phyloP scores from a whole-genome alignment of 2,797 vertebrate species.

The Pagetopsis macropterus region DNA sequence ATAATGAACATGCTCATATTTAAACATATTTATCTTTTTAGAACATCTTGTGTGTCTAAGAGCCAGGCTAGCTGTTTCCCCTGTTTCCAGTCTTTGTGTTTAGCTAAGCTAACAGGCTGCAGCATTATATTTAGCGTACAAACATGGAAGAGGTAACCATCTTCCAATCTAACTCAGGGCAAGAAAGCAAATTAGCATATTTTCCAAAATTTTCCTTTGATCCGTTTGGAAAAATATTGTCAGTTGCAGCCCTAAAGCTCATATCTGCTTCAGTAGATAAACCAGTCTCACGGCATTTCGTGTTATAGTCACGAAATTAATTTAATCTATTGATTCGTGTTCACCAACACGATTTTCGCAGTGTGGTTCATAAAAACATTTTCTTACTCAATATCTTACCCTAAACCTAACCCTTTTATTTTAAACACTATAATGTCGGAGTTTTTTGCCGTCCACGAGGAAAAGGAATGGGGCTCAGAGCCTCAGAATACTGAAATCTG shows the following conservation, averaged over 20 bases:
- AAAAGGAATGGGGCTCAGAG: too few species aligned
- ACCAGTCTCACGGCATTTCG: too few species aligned
- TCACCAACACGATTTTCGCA: too few species aligned
- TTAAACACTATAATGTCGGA: too few species aligned
- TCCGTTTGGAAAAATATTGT: not conserved
- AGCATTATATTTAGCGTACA: not conserved
- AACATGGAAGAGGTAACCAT: not conserved
- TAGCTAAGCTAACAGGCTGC: constrained; percentile 22
- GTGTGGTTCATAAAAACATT: too few species aligned
- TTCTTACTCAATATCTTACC: too few species aligned
- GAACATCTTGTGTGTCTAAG: not conserved
- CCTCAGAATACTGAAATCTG: too few species aligned
- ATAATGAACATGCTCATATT: not conserved
- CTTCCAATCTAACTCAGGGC: not conserved
- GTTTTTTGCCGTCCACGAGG: too few species aligned
- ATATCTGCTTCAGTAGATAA: constrained; percentile 15
- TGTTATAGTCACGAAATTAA: too few species aligned
- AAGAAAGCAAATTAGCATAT: not conserved
- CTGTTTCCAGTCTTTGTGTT: not conserved
- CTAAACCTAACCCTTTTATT: too few species aligned
- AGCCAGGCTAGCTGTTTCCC: not conserved
- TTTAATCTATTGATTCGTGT: too few species aligned
- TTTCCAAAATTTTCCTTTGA: constrained; percentile 6
- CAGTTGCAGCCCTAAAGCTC: constrained; percentile 2
- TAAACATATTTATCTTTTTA: too few species aligned